A percentile compares a stretch with the other conserved stretches of the same genome.
Evolutionary conservation across 1,140 invertebrate species (phyloP).

Genomic region (Calosoma granatense): DNA sequence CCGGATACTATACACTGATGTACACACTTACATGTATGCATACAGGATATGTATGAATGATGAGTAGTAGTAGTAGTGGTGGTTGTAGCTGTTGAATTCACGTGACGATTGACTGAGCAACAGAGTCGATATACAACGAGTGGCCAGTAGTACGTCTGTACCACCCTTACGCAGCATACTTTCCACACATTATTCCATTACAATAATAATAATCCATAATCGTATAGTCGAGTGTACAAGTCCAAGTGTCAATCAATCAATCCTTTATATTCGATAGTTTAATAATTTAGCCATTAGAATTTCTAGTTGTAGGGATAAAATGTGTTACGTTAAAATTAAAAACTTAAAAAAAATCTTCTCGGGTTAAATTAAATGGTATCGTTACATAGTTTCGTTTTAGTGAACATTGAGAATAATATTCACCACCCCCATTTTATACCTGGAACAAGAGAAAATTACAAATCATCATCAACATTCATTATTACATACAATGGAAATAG

Average conservation of each 20-base stretch:
- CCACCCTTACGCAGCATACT: too few relatives aligned
- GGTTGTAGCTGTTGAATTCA: background rate
- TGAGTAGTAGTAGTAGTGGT: too few relatives aligned
- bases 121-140: background rate
- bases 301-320: background rate
- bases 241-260: too few relatives aligned
- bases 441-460: background rate
- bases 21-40: slow-evolving; percentile 5
- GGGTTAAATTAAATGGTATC: background rate
- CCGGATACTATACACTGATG: background rate
- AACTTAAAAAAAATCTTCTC: slow-evolving; percentile 1
- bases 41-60: too few relatives aligned
- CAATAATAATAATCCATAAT: too few relatives aligned
- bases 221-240: too few relatives aligned
- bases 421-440: slow-evolving; percentile 7
- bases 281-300: background rate
- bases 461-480: too few relatives aligned
- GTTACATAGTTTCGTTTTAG: slow-evolving; percentile 1
- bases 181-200: too few relatives aligned
- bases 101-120: background rate
- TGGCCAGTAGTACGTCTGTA: too few relatives aligned
- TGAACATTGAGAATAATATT: background rate
- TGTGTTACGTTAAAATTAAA: background rate
- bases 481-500: too few relatives aligned
- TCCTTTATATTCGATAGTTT: background rate